Evolutionary conservation across 2,888 invertebrate species (phyloP).

Genomic region (Hirtodrosophila confusa): DNA sequence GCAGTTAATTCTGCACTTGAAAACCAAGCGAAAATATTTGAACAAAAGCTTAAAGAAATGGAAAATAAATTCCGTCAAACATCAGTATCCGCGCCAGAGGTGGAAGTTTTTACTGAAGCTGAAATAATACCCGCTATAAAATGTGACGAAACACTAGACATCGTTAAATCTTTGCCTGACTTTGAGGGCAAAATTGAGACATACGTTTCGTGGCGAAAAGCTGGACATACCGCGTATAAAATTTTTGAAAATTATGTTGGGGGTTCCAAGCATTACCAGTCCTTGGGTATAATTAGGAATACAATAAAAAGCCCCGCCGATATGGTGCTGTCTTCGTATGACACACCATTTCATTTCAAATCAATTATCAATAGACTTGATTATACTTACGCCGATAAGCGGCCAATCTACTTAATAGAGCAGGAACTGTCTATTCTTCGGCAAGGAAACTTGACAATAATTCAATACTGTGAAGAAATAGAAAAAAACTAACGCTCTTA

Average conservation of each 20-base stretch:
- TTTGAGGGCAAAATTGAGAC: conserved; percentile 1
- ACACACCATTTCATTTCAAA: neutral
- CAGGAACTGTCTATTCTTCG: neutral
- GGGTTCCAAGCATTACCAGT: conserved; percentile 4
- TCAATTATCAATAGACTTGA: neutral
- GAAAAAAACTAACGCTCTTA: conserved; percentile 9
- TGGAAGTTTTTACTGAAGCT: neutral
- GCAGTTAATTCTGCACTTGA: neutral
- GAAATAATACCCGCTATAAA: neutral
- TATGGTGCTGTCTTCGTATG: neutral
- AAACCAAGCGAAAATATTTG: neutral
- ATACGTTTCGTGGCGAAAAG: conserved; percentile 7
- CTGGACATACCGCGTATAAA: conserved; percentile 2
- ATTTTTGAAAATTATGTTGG: conserved; percentile 4
- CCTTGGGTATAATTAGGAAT: neutral
- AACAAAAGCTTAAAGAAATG: neutral
- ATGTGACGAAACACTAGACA: conserved; percentile 4
- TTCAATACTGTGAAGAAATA: conserved; percentile 2
- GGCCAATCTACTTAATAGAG: neutral
- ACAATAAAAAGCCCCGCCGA: conserved; percentile 3
- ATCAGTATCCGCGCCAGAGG: neutral
- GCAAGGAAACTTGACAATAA: conserved; percentile 6
- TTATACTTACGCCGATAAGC: conserved; percentile 10
- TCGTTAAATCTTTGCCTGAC: neutral
- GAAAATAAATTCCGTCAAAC: neutral